Base-by-base conservation (phyloP, 2,888 invertebrate genomes). In the Polyploca ridens region DNA sequence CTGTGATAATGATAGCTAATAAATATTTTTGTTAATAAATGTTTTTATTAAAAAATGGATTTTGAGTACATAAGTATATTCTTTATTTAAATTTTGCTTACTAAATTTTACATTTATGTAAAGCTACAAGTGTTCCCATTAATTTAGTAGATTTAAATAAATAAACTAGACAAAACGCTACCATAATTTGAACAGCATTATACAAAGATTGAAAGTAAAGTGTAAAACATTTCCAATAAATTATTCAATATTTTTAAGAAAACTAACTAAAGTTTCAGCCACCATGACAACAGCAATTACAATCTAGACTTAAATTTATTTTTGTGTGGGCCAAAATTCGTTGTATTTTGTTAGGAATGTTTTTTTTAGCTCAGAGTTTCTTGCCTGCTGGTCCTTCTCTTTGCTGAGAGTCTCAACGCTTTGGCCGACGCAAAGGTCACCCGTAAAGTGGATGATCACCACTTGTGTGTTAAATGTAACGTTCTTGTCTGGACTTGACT, bases 381-480 rank as follows among this genome's bases (percentile, higher is more conserved):
- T 90, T 4, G 95, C 94, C 77, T 96, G 96, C 71, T 96, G 96
- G 71, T 96, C 96, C 58, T 95, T 90, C 77, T 96, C 96, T 79
- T 95, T 95, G 85, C 95, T 95, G 13, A 96, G 86, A 0, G 95
- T 95, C 79, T 96, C 96, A 33, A 94, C 95, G 69, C 95, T 94
- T 67, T 94, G 94, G 0, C 93, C 91, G 11, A 94, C 87, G 79
- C 91, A 93, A 27, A 91, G 84, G 74, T 95, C 95, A 0, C 95
- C 95, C n/a, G 94, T 95, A 77, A 95, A 96, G 81, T 96, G 95
- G 49, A 96, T 95, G 44, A 96, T 95, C 67, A 95, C 91, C 6
- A 96, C 96, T 87, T 96, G 95, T 0, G 91, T 91, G 80, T 94
- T 93, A 74, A 94, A 94, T 2, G 93, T 91, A 54, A 94, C 94